phyloP scores from a whole-genome alignment of 2,888 invertebrate species.

The Thyatira batis region DNA sequence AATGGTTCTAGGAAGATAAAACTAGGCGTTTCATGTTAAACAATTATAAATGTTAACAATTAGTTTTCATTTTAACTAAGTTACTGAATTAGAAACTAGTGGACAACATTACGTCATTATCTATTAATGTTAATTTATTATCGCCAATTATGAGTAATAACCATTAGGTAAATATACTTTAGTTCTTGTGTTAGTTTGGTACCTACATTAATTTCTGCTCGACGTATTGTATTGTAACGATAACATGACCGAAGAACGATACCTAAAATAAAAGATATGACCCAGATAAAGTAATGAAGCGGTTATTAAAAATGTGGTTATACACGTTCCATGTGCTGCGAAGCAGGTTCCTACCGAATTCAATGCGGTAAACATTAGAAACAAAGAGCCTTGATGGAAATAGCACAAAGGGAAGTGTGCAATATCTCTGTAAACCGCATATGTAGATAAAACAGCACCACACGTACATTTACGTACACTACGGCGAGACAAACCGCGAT shows the following conservation, averaged over 20 bases:
- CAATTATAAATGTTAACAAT: background rate
- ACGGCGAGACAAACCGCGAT: slow-evolving; percentile 37
- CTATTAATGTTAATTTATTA: slow-evolving; percentile 27
- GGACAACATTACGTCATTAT: background rate
- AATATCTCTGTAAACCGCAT: slow-evolving; percentile 40
- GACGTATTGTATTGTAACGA: background rate
- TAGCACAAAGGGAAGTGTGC: slow-evolving; percentile 39
- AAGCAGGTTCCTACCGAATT: slow-evolving; percentile 15
- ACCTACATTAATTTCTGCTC: slow-evolving; percentile 16
- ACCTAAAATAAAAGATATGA: background rate
- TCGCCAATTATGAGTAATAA: slow-evolving; percentile 26
- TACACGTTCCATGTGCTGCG: slow-evolving; percentile 21
- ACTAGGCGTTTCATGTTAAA: background rate
- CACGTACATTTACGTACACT: slow-evolving; percentile 1
- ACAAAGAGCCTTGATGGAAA: slow-evolving; percentile 38
- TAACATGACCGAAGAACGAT: background rate
- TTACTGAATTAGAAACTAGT: background rate
- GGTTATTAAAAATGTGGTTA: slow-evolving; percentile 18
- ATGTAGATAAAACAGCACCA: slow-evolving; percentile 24
- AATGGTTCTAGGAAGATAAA: background rate
- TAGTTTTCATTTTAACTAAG: background rate
- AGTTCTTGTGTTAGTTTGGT: too few species aligned
- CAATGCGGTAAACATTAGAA: slow-evolving; percentile 30
- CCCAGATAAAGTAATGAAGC: background rate
- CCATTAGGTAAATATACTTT: too few species aligned